Base-by-base conservation (phyloP, 2,888 invertebrate genomes). In the Diloba caeruleocephala region DNA sequence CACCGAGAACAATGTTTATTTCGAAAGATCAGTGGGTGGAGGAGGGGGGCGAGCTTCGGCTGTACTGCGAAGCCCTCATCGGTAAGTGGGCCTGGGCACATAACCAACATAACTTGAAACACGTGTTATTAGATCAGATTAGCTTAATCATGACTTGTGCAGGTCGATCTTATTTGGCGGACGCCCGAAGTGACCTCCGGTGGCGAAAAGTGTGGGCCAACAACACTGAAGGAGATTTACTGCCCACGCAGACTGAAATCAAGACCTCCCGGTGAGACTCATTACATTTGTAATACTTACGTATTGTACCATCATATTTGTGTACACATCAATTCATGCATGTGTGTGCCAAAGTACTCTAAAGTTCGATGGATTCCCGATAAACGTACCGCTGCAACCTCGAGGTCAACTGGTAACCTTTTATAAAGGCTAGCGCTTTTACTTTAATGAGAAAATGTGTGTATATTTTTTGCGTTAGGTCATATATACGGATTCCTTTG, bases 21-120 rank as follows among this genome's bases (percentile, higher is more conserved):
- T 96, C 96, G 9, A 90, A 93, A 65, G 95, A 96, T 74, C 95
- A 95, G 84, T 94, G 95, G 86, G 94, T 94, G 49, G 93, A 94
- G 49, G 88, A 95, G 54, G 96, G 96, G 6, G 94, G 94, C 49
- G 87, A 92, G n/a, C 91, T 95, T 23, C 92, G 96, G 44, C 90
- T 97, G 38, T 97, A 96, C 90, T 97, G 97, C 86, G 97, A 97
- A 88, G 96, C 96, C 34, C 96, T 96, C 77, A 95, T 96, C 50
- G 97, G 97, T 95, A 92, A 95, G 93, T 15, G 21, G 21, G 21
- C 21, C 21, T 21, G 6, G 5, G 1, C 21, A 21, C n/a, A n/a
- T n/a, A n/a, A 7, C 21, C 7, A 21, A 21, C 21, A 7, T 21
- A n/a, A n/a, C n/a, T 21, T 21, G 6, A 21, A 5, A 4, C 21